Conservation (phyloP, 2,113 vertebrate species). For the Pterocles gutturalis region DNA sequence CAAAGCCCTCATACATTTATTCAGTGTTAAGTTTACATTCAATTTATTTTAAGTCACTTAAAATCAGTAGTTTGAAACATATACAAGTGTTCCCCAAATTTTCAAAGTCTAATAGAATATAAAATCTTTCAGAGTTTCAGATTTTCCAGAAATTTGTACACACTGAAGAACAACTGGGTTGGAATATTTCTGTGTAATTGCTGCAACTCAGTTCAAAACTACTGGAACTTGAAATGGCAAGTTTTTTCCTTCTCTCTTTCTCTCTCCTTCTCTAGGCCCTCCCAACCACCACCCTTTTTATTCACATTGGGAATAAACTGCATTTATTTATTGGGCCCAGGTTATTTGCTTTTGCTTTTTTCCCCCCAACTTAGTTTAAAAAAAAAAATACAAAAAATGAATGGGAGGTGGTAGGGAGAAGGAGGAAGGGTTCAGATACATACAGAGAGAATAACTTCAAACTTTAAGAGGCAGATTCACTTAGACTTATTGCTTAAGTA, state of each 20-base stretch:
- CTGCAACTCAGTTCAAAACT: background rate
- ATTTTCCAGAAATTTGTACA: slow-evolving; percentile 8
- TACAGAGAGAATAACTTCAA: background rate
- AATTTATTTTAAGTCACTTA: background rate
- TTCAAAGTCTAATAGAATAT: background rate
- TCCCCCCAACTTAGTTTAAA: no score
- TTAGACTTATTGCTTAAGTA: slow-evolving; percentile 22
- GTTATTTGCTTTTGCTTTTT: background rate
- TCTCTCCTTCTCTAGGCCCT: background rate
- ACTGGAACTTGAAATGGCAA: background rate
- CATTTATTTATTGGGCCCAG: background rate
- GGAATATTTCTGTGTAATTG: background rate
- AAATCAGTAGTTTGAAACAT: slow-evolving; percentile 66
- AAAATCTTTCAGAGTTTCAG: background rate
- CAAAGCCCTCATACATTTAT: background rate
- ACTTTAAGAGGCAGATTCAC: background rate
- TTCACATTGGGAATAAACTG: background rate
- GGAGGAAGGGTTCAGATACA: background rate
- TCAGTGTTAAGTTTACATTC: slow-evolving; percentile 54
- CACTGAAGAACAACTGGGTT: background rate
- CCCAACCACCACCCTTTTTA: background rate
- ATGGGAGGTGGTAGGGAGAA: background rate
- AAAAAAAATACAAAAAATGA: background rate
- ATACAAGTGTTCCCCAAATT: background rate
- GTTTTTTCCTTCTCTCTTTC: background rate